A percentile compares a stretch with the other conserved stretches of the same genome.
These are phyloP conservation scores for Drosophila quadrilineata DNA, from an alignment of 1,140 invertebrate species.

Conservation along the genomic window DNA sequence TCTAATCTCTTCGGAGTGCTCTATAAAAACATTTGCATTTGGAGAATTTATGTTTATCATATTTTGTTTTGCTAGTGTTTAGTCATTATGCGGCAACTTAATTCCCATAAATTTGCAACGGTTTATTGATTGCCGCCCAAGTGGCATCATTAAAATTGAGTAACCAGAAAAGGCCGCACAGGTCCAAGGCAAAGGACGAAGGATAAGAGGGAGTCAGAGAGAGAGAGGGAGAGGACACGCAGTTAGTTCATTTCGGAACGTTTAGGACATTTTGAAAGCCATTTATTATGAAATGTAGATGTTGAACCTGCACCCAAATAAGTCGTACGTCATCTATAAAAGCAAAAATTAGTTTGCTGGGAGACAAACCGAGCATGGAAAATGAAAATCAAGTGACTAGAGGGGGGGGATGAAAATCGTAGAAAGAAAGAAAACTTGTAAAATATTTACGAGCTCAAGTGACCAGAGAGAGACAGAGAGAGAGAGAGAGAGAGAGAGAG, in stretches of 20 bases:
- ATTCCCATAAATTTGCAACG: slow-evolving; percentile 40
- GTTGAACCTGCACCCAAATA: slow-evolving; percentile 45
- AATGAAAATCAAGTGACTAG: neutral
- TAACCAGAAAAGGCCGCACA: no score
- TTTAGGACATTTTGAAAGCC: slow-evolving; percentile 67
- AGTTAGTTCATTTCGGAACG: slow-evolving; percentile 49
- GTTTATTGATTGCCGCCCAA: slow-evolving; percentile 43
- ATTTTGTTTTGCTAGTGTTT: slow-evolving; percentile 9
- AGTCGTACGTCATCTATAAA: slow-evolving; percentile 62
- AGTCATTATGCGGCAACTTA: slow-evolving; percentile 42
- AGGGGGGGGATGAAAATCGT: neutral
- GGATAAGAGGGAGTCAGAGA: neutral
- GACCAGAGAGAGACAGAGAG: slow-evolving; percentile 47
- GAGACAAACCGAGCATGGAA: slow-evolving; percentile 6
- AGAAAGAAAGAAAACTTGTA: slow-evolving; percentile 51
- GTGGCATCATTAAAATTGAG: slow-evolving; percentile 42
- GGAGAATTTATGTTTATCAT: slow-evolving; percentile 11
- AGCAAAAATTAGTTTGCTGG: slow-evolving; percentile 63
- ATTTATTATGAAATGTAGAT: slow-evolving; percentile 77
- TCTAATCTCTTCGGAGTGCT: no score
- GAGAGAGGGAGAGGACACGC: slow-evolving; percentile 1
- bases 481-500: no score
- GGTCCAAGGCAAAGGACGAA: neutral
- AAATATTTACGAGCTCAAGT: slow-evolving; percentile 74
- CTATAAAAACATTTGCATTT: slow-evolving; percentile 3